Evolutionary conservation across 35 echinoderm and acorn worm genomes (phyloP), one percentile per base, ranked within the genome.

Genomic region (Lytechinus pictus): DNA sequence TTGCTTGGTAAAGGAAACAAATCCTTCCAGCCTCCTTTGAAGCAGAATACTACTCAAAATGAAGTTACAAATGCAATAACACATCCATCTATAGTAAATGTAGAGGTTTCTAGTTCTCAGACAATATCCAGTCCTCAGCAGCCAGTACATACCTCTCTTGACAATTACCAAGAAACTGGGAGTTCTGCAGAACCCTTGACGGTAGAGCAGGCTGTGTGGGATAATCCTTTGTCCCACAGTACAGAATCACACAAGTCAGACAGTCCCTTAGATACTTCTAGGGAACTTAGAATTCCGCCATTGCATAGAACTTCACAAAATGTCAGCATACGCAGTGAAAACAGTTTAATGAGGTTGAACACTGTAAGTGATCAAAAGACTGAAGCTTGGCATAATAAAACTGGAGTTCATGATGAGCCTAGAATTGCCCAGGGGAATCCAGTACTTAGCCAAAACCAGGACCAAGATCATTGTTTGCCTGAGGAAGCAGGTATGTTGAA

Each of bases 1-100:
- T 91, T 98, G 12, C 96, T 98, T 19, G 96, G 97, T n/a, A 98
- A 96, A 55, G 94, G 95, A 27, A 96, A 91, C 9, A 91, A 88
- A 24, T 87, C 87, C 10, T 97, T 98, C 54, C 96, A 98, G 54
- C 96, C 96, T 28, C 97, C 97, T 52, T 9, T 98, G 21, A 98
- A 98, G 91, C 95, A 96, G 89, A 93, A 54, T 4, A 54, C 6
- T 52, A 16, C 88, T 4, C 52, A 52, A 90, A 44, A 14, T 27
- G 44, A 24, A 7, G 86, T 28, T 88, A 11, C 86, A 24, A 16
- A 79, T 24, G n/a, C 19, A 24, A 6, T 79, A 79, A 24, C 19
- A 79, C 66, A 79, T 79, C n/a, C 16, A 79, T 79, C 66, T 19
- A 79, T 6, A 24, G 66, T 16, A 24, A 6, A 4, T 19, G n/a